Base-by-base conservation (phyloP, 1,140 invertebrate species). In the Metopolophium dirhodum region DNA sequence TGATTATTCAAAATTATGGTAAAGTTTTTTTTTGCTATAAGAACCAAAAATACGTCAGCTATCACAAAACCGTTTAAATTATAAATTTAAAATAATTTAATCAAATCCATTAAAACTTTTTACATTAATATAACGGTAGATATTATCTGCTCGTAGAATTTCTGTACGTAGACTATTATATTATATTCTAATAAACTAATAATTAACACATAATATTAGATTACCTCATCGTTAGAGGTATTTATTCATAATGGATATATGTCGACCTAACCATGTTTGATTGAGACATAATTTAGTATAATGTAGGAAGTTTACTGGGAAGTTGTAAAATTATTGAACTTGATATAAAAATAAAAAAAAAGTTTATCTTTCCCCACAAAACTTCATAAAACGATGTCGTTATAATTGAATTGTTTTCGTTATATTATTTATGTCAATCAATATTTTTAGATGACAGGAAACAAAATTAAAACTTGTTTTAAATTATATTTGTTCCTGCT, bases 341-440 rank as follows among this genome's bases (percentile, higher is more conserved):
- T 47, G 3, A 47, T 47, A 26, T 26, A 49, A 86, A 26, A 47
- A 26, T 86, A n/a, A 30, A 86, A 86, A 86, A 86, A 14, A 30
- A 47, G 26, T 86, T 86, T 86, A 86, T 86, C 30, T 45, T 49
- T 30, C 0, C 11, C 23, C 37, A n/a, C 45, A 86, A 47, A 30
- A 86, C 85, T 86, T 86, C 23, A 45, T 45, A 47, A 47, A 47
- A 47, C 45, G 45, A 41, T 86, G 45, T 86, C 23, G 14, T 86
- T 49, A 47, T 86, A 86, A 86, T 86, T 47, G 41, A 86, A 86
- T 86, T 47, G 23, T 86, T 85, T 86, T 86, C 23, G 85, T 86
- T 47, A 86, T 86, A 47, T 86, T 86, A 86, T 86, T 86, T 86
- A 86, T 11, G 85, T 45, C 85, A 86, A 47, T 26, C 41, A 86